Conservation (phyloP, 2,888 invertebrate species). For the Macrophya alboannulata region DNA sequence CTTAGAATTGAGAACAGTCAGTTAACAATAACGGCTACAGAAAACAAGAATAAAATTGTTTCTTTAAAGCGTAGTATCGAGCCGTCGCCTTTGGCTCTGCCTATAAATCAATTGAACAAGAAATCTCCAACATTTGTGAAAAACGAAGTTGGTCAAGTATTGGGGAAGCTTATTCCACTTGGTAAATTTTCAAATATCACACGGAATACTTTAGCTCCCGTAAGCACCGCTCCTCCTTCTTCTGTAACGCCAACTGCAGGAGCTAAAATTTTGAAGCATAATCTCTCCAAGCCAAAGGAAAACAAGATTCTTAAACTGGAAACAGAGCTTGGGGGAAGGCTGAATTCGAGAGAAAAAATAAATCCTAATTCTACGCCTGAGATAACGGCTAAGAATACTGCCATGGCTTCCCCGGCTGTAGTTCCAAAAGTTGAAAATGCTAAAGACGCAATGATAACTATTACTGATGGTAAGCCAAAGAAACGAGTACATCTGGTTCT, state of each 20-base stretch:
- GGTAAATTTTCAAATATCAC: slow-evolving; percentile 53
- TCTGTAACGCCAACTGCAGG: not conserved
- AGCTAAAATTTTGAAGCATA: not conserved
- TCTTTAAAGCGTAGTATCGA: slow-evolving; percentile 52
- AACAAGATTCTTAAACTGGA: slow-evolving; percentile 22
- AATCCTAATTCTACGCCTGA: not conserved
- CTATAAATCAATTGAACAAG: slow-evolving; percentile 52
- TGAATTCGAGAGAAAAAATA: not conserved
- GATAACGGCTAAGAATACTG: not conserved
- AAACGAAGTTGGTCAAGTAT: slow-evolving; percentile 57
- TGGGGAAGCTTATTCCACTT: slow-evolving; percentile 55
- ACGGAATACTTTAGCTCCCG: slow-evolving; percentile 39
- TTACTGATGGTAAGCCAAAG: slow-evolving; percentile 51
- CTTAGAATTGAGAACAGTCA: slow-evolving; percentile 53
- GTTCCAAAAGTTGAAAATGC: not conserved
- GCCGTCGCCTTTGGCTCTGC: slow-evolving; percentile 51
- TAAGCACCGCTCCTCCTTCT: slow-evolving; percentile 7
- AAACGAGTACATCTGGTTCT: slow-evolving; percentile 55
- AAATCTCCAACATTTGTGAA: slow-evolving; percentile 55
- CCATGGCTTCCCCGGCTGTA: not conserved
- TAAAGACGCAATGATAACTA: slow-evolving; percentile 10
- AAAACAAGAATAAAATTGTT: slow-evolving; percentile 53
- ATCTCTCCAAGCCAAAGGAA: not conserved
- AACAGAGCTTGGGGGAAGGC: not conserved
- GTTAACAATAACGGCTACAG: slow-evolving; percentile 22